These are phyloP conservation scores for Sorex araneus DNA, from an alignment of 2,113 vertebrate species.

Conservation along the genomic window DNA sequence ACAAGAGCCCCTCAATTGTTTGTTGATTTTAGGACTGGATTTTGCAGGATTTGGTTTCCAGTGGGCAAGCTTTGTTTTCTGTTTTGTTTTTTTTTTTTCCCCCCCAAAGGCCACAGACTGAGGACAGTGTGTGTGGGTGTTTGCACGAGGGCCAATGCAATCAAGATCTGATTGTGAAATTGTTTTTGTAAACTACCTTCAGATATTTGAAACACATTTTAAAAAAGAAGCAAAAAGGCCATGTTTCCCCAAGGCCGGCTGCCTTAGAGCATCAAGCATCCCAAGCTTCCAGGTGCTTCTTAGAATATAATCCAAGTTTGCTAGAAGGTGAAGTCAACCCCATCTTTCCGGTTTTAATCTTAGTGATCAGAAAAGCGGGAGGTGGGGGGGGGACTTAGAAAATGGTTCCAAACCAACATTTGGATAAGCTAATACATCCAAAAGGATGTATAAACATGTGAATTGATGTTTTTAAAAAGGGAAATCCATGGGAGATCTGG, in stretches of 20 bases:
- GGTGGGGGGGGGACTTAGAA: not conserved
- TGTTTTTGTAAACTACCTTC: constrained; percentile 57
- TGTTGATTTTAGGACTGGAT: constrained; percentile 15
- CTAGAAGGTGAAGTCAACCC: not conserved
- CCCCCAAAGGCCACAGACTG: constrained; percentile 54
- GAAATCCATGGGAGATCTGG: not conserved
- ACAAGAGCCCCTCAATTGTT: not conserved
- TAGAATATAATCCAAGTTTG: not conserved
- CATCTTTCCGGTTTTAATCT: constrained; percentile 19
- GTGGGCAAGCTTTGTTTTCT: constrained; percentile 54
- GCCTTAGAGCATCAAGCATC: not conserved
- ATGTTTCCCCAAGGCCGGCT: constrained; percentile 1
- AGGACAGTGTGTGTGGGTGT: constrained; percentile 59
- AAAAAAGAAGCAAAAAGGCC: constrained; percentile 37
- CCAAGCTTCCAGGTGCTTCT: not conserved
- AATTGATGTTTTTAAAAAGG: constrained; percentile 21
- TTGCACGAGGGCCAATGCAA: constrained; percentile 20
- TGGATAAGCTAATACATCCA: constrained; percentile 15
- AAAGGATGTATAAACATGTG: not conserved
- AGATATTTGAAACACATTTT: constrained; percentile 33
- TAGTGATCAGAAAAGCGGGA: not conserved
- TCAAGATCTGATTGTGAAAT: constrained; percentile 69
- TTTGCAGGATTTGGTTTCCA: constrained; percentile 52
- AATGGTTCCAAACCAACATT: constrained; percentile 35
- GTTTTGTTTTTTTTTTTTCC: not conserved